Conservation (phyloP, 2,113 vertebrate genomes). For the Rhombomys opimus region DNA sequence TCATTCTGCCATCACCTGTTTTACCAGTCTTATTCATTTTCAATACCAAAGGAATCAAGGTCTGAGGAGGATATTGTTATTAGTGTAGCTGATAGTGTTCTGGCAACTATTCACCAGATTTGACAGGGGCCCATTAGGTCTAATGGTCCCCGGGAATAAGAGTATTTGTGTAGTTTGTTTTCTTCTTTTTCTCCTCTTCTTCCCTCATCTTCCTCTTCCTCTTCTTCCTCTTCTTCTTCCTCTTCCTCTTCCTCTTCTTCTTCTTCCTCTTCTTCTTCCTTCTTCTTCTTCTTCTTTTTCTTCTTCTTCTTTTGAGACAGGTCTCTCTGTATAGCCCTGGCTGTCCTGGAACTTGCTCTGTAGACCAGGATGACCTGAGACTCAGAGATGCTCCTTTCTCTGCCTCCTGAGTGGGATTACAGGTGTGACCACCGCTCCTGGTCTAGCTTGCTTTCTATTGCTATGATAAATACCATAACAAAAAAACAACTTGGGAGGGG, state of each 20-base stretch:
- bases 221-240: too few relatives aligned
- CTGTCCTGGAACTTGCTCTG: background rate
- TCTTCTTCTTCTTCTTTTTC: background rate
- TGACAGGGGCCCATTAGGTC: background rate
- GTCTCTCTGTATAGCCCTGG: background rate
- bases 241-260: too few relatives aligned
- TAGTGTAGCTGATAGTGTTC: background rate
- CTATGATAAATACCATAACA: background rate
- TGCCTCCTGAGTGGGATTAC: background rate
- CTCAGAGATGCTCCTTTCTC: background rate
- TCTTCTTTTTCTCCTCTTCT: background rate
- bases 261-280: too few relatives aligned
- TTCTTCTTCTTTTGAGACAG: background rate
- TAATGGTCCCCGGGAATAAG: background rate
- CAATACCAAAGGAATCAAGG: background rate
- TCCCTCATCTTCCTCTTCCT: rapidly evolving
- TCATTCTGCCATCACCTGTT: too few relatives aligned
- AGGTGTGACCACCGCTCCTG: background rate
- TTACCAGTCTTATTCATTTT: background rate
- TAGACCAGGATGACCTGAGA: background rate
- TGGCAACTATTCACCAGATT: background rate
- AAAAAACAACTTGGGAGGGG: background rate
- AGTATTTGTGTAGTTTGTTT: background rate
- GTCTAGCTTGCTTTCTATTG: background rate
- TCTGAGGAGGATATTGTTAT: too few relatives aligned